phyloP scores from a whole-genome alignment of 2,888 invertebrate genomes.

The Halictus quadricinctus region DNA sequence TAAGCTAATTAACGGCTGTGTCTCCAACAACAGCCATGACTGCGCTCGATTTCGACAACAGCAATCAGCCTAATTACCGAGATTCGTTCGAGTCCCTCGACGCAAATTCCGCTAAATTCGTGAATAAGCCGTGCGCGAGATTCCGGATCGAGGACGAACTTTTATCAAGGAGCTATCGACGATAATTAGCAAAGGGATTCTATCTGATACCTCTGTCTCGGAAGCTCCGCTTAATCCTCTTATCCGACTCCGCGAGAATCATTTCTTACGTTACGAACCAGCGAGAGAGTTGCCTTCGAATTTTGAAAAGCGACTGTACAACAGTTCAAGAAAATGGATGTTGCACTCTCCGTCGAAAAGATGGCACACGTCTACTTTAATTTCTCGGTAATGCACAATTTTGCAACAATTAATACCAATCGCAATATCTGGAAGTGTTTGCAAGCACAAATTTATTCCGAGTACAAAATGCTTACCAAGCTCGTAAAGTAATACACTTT shows the following conservation, averaged over 20 bases:
- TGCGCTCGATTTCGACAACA: background rate
- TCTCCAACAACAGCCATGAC: background rate
- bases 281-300: background rate
- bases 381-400: too few species aligned
- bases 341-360: background rate
- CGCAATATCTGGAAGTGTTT: too few species aligned
- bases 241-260: background rate
- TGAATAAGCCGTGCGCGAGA: background rate
- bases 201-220: background rate
- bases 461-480: too few species aligned
- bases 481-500: too few species aligned
- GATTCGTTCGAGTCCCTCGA: background rate
- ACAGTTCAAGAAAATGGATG: background rate
- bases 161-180: background rate
- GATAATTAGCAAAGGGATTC: background rate
- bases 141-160: background rate
- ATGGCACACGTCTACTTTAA: too few species aligned
- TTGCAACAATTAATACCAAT: background rate
- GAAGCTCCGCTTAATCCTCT: background rate
- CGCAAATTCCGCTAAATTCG: background rate
- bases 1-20: background rate
- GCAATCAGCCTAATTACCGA: background rate
- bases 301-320: background rate
- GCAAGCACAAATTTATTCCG: too few species aligned
- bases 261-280: slow-evolving; percentile 1